These are phyloP conservation scores for Enteromius thamalakanensis DNA, from an alignment of 2,797 vertebrate species.

Conservation along the genomic window DNA sequence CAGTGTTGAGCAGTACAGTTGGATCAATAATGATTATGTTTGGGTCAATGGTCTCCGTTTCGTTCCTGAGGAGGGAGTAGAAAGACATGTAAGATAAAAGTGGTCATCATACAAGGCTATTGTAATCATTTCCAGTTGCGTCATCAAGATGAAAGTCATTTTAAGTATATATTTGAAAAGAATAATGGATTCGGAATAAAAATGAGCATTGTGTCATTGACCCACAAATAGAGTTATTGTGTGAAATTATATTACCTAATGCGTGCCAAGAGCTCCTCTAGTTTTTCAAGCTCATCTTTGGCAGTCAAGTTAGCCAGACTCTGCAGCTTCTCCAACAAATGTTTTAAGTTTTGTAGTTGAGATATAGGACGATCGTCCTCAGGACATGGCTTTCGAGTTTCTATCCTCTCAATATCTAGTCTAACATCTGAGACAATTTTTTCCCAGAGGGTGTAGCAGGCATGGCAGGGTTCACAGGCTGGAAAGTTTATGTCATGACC, in stretches of 20 bases:
- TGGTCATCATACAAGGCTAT: background rate
- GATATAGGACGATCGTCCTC: constrained; percentile 35
- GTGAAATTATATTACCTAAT: constrained; percentile 68
- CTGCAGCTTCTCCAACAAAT: constrained; percentile 72
- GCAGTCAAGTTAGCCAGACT: constrained; percentile 72
- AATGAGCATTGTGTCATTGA: background rate
- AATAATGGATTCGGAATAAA: background rate
- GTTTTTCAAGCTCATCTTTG: constrained; percentile 62
- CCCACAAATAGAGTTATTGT: background rate
- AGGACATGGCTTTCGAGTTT: constrained; percentile 56
- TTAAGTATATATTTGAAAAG: background rate
- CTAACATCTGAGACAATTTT: constrained; percentile 71
- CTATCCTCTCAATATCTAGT: constrained; percentile 64
- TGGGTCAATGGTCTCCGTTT: constrained; percentile 71
- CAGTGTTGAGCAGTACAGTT: constrained; percentile 74
- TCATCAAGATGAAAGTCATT: background rate
- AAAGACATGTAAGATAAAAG: background rate
- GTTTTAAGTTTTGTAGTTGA: constrained; percentile 68
- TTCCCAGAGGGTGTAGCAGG: constrained; percentile 81
- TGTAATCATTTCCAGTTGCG: background rate
- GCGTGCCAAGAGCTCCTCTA: constrained; percentile 73
- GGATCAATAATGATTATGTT: constrained; percentile 68
- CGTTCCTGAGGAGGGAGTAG: constrained; percentile 69
- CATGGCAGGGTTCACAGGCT: constrained; percentile 79
- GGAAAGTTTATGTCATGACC: constrained; percentile 80